Evolutionary conservation across 64 coral and sea anemone genomes (phyloP), one percentile per base, ranked within the genome.

Genomic region (Dendrophyllia cribrosa): DNA sequence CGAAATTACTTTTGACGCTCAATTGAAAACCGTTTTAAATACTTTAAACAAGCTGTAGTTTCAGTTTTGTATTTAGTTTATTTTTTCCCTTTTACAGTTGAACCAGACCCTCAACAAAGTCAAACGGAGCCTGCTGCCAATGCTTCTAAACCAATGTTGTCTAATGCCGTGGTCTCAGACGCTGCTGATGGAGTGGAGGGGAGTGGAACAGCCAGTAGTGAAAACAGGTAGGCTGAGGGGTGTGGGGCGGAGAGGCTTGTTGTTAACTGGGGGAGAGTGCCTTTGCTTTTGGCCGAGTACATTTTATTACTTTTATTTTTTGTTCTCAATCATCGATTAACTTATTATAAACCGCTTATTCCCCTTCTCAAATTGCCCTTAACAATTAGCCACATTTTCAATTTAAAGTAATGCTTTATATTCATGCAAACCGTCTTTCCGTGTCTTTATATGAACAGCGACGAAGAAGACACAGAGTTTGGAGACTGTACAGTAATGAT

Each of bases 401-500:
- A 34, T 34, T 34, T 34, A 34, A 34, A 34, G 2, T 34, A 34
- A 34, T 34, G 34, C 34, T 34, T 34, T 34, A 34, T 34, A 34
- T 34, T 34, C 34, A 34, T 34, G 34, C 34, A 34, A 34, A 12
- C 53, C 53, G 12, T 6, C 17, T 75, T 50, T 49, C 9, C 50
- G 3, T 43, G 46, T 64, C 5, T 58, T 4, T 67, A 44, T 45
- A 23, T 63, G 59, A 67, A 47, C 59, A 78, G 73, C 64, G 72
- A 76, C 49, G 48, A 93, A 14, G 91, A 85, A 14, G 61, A 93
- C 17, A 74, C 74, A 70, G 91, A 93, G 61, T 93, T 93, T 87
- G 91, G 91, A 51, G 91, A 93, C 72, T 83, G 73, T 3, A 86
- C 91, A 25, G 58, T 86, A 4, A 68, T 93, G 74, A 78, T 93